Conservation (phyloP, 2,113 vertebrate genomes). For the Otus sunia region DNA sequence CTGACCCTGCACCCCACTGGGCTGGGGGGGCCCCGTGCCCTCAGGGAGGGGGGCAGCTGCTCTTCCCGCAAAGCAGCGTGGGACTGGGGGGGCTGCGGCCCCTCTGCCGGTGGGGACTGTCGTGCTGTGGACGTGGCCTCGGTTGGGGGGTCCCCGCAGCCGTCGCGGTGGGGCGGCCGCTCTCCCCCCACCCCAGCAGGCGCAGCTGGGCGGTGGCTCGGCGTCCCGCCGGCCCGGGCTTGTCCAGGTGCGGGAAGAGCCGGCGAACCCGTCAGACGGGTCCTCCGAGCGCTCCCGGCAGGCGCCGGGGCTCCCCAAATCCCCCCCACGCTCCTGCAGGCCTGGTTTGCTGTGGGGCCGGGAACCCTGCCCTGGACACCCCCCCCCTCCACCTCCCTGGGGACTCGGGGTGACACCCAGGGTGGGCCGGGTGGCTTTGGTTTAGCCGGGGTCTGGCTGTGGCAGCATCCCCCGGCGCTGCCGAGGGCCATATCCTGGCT, state of each 20-base stretch:
- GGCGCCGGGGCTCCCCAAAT: not conserved
- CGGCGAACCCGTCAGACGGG: constrained; percentile 7
- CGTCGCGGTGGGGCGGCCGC: fast-evolving
- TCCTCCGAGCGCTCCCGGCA: not conserved
- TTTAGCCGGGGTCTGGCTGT: too few relatives aligned
- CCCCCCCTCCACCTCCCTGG: not conserved
- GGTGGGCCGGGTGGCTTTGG: not conserved
- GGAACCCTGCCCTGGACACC: not conserved
- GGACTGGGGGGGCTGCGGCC: not conserved
- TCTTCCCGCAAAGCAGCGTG: not conserved
- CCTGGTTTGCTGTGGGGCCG: not conserved
- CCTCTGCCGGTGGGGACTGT: not conserved
- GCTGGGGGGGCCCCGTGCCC: fast-evolving
- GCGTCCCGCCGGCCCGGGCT: constrained; percentile 28
- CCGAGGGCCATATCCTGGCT: fast-evolving
- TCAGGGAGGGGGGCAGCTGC: not conserved
- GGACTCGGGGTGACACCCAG: not conserved
- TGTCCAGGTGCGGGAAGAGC: constrained; percentile 43
- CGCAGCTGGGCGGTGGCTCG: constrained; percentile 11
- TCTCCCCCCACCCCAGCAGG: not conserved
- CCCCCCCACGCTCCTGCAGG: not conserved
- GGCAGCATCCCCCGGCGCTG: fast-evolving
- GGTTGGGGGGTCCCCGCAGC: not conserved
- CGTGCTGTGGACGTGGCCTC: fast-evolving
- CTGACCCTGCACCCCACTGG: not conserved